Evolutionary conservation across 1,140 invertebrate species (phyloP), one percentile per base, ranked within the genome.

Genomic region (Oreohelix idahoensis): DNA sequence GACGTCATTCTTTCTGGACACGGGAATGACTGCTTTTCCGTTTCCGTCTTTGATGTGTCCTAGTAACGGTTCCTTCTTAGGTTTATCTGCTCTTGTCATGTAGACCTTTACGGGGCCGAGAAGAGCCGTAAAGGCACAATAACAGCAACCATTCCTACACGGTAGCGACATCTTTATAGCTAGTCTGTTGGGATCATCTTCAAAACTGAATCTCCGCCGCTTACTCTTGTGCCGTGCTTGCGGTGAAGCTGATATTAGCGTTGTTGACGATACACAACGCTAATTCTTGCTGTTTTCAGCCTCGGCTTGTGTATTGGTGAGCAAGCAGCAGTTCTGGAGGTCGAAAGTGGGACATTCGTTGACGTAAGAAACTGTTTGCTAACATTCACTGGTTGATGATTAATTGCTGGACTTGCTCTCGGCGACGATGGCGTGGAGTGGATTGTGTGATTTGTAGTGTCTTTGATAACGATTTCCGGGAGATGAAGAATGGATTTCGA

Each of bases 41-140:
- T 79, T 42, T 23, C 83, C 83, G 39, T 84, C 83, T 49, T 73
- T 71, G 32, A 84, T 84, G 38, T 45, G 38, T 39, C 32, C 42
- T 20, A 84, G 51, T 17, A 35, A 78, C 20, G 17, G 79, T n/a
- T n/a, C 63, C 35, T 83, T 70, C 36, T 53, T 78, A 11, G 63
- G 69, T 29, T 35, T 51, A 4, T 53, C 53, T 35, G 15, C 66
- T 36, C 36, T 51, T 13, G 77, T 69, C 26, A 84, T 23, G 29
- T 74, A 74, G 13, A 84, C 45, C 49, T 63, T 71, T 32, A 84
- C 83, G 17, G 83, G 83, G 36, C 83, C 83, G 0, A 84, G 69
- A 11, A 69, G 26, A 32, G 66, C 45, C 1, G 66, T 77, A 36
- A 79, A 84, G 1, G 73, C 69, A 84, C 83, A 84, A 32, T 84